A percentile compares a stretch with the other conserved stretches of the same genome.
These are phyloP conservation scores for Heliconius sara DNA, from an alignment of 2,888 invertebrate species.

Conservation along the genomic window DNA sequence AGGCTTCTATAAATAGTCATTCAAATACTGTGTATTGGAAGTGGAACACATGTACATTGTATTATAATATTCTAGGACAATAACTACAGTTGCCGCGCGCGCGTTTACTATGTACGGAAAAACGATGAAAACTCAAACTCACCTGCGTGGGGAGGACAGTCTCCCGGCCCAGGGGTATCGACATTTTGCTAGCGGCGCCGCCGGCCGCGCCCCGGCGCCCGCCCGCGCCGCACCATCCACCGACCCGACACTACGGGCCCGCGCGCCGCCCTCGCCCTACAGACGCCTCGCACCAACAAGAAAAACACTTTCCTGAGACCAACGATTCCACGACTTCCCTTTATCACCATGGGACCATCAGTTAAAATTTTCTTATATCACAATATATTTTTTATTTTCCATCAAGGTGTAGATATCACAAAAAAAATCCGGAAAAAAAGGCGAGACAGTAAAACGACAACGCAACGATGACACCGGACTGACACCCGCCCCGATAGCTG, in stretches of 20 bases:
- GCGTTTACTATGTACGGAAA: constrained; percentile 48
- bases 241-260: constrained; percentile 68
- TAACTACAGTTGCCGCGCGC: constrained; percentile 39
- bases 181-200: constrained; percentile 82
- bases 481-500: constrained; percentile 66
- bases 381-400: constrained; percentile 56
- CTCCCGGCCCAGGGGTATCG: constrained; percentile 83
- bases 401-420: constrained; percentile 51
- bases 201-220: constrained; percentile 83
- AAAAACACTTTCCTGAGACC: constrained; percentile 75
- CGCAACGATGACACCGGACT: constrained; percentile 57
- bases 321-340: constrained; percentile 55
- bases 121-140: constrained; percentile 63
- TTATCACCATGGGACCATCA: constrained; percentile 54
- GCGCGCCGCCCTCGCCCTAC: constrained; percentile 59
- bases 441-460: constrained; percentile 55
- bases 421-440: constrained; percentile 55
- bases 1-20: background rate
- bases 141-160: constrained; percentile 81
- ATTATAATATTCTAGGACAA: constrained; percentile 23
- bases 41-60: background rate
- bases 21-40: background rate
- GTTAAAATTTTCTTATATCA: constrained; percentile 58
- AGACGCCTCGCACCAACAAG: constrained; percentile 69
- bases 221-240: constrained; percentile 80